Conservation (phyloP, 1,140 invertebrate genomes). For the Euschistus heros region DNA sequence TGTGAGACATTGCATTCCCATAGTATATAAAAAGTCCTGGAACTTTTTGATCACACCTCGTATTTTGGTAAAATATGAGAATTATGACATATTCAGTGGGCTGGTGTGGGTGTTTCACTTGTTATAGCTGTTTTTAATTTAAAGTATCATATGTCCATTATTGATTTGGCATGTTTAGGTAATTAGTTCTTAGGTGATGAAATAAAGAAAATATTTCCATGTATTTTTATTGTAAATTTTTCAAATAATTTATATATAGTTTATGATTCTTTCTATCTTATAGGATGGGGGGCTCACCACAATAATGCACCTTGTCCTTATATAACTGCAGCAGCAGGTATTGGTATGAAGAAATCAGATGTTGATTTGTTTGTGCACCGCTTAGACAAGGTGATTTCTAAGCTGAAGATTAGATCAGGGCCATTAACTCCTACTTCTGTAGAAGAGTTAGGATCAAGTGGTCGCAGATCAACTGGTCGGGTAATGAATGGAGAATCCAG, state of each 20-base stretch:
- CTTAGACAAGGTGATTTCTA: conserved; percentile 47
- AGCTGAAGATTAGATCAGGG: conserved; percentile 40
- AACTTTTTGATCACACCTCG: too few species aligned
- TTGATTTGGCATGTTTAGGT: too few species aligned
- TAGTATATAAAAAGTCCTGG: too few species aligned
- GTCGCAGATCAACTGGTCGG: conserved; percentile 28
- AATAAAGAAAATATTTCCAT: background rate
- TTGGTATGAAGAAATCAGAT: conserved; percentile 56
- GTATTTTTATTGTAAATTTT: background rate
- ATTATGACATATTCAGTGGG: too few species aligned
- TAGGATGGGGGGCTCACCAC: conserved; percentile 58
- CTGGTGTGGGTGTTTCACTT: too few species aligned
- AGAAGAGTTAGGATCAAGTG: conserved; percentile 32
- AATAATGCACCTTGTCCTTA: conserved; percentile 51
- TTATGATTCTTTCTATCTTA: conserved; percentile 22
- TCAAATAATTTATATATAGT: background rate
- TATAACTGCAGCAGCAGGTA: conserved; percentile 56
- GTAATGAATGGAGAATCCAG: conserved; percentile 30
- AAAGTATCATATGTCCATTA: too few species aligned
- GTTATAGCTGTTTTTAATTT: too few species aligned
- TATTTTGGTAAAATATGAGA: too few species aligned
- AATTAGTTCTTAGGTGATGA: too few species aligned
- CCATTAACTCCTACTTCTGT: conserved; percentile 41
- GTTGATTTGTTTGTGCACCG: conserved; percentile 54
- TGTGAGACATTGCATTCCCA: too few species aligned